phyloP scores from a whole-genome alignment of 2,888 invertebrate species.

The Lacanobia oleracea region DNA sequence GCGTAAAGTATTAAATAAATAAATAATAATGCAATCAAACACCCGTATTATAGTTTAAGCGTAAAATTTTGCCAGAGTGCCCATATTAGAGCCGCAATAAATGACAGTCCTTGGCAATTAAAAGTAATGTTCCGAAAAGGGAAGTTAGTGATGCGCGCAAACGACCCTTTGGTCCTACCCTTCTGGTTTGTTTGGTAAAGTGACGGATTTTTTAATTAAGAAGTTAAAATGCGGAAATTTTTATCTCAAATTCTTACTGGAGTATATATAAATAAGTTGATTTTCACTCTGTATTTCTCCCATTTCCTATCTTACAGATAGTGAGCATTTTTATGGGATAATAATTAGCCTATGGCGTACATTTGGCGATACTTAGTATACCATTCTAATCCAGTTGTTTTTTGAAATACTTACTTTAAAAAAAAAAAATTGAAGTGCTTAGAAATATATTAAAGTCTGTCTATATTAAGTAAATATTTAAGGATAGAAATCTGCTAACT shows the following conservation, averaged over 20 bases:
- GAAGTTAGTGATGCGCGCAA: conserved; percentile 31
- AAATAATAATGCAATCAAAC: too few relatives aligned
- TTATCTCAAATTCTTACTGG: not conserved
- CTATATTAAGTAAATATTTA: too few relatives aligned
- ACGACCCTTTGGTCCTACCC: not conserved
- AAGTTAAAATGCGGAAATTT: conserved; percentile 15
- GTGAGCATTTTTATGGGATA: not conserved
- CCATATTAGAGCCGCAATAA: conserved; percentile 9
- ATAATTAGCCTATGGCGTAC: too few relatives aligned
- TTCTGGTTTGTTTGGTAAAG: conserved; percentile 29
- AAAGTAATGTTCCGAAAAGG: conserved; percentile 42
- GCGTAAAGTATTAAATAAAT: too few relatives aligned
- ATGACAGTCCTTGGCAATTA: conserved; percentile 35
- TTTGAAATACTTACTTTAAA: too few relatives aligned
- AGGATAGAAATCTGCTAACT: too few relatives aligned
- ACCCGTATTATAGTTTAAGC: conserved; percentile 17
- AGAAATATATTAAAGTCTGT: too few relatives aligned
- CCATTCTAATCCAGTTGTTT: too few relatives aligned
- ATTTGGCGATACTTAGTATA: not conserved
- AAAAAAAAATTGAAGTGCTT: too few relatives aligned
- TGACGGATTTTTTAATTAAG: conserved; percentile 21
- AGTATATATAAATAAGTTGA: not conserved
- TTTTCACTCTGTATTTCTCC: not conserved
- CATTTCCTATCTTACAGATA: not conserved
- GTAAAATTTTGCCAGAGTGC: conserved; percentile 13